Evolutionary conservation across 2,113 vertebrate species (phyloP).

Genomic region (Columbina picui): DNA sequence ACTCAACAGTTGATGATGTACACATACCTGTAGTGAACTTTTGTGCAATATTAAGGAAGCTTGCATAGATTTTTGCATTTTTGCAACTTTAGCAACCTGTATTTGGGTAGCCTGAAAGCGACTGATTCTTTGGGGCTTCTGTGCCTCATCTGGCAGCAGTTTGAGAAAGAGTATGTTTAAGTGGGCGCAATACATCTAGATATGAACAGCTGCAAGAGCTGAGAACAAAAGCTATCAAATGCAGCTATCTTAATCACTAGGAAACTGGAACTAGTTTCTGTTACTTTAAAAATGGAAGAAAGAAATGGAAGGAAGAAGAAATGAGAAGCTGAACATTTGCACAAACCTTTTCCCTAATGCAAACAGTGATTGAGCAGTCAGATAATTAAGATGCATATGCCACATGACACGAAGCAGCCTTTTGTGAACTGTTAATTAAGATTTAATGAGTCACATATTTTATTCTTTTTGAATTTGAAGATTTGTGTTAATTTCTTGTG

Average conservation of each 20-base stretch:
- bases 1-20: background rate
- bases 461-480: conserved; percentile 68
- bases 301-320: background rate
- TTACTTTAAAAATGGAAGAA: background rate
- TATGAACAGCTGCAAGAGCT: background rate
- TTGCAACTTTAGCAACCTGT: background rate
- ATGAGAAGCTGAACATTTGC: background rate
- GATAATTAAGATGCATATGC: conserved; percentile 53
- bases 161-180: background rate
- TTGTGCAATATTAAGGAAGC: background rate
- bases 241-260: background rate
- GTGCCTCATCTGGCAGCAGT: background rate
- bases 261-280: background rate
- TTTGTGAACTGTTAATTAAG: conserved; percentile 75
- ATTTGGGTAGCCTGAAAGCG: background rate
- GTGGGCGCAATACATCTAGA: background rate
- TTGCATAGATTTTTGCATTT: background rate
- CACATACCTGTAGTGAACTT: background rate
- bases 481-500: conserved; percentile 62
- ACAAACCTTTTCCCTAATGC: background rate
- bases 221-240: background rate
- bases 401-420: conserved; percentile 60
- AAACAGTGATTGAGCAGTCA: background rate
- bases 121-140: background rate
- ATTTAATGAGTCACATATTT: conserved; percentile 72